Base-by-base conservation (phyloP, 2,888 invertebrate genomes). In the Cotesia congregata region DNA sequence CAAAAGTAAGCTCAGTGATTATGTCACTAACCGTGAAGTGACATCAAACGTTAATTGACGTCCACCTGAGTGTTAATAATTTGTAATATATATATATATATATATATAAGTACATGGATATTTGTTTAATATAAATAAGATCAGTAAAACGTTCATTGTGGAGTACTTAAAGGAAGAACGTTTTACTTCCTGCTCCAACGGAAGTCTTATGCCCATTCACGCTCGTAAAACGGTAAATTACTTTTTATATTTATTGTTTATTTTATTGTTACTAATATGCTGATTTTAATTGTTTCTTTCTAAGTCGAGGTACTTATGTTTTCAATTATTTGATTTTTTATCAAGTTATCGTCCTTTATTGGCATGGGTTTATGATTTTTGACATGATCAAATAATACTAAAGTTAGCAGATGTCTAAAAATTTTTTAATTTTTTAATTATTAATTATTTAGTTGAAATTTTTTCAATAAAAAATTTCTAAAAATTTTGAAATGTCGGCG, bases 171-270 rank as follows among this genome's bases (percentile, higher is more conserved):
- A 73, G 72, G 76, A 78, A 75, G 61, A 74, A 75, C 77, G 61
- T 76, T 76, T 62, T 75, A 74, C 68, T 79, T 78, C 80, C 79
- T 72, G 75, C 64, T 71, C 77, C 74, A 78, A 83, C 86, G 85
- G 86, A 87, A 86, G 85, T 87, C 88, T 87, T 88, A 88, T 88
- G 89, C 88, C 87, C 86, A 85, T 87, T 84, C 87, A 87, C 88
- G 84, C 88, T 83, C 87, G 88, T 83, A 88, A 86, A 88, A 87
- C 89, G 88, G 89, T 88, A 86, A 88, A 83, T 30, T 30, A 30
- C 30, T 30, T 30, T 3, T 30, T 30, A 30, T 87, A 12, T 59
- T 41, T 17, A 38, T 59, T 12, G n/a, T 5, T 61, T 15, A 15
- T 38, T 20, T 38, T 70, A 30, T 30, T 30, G 30, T 30, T 30